Evolutionary conservation across 2,888 invertebrate species (phyloP).

Genomic region (Diadegma fenestrale): DNA sequence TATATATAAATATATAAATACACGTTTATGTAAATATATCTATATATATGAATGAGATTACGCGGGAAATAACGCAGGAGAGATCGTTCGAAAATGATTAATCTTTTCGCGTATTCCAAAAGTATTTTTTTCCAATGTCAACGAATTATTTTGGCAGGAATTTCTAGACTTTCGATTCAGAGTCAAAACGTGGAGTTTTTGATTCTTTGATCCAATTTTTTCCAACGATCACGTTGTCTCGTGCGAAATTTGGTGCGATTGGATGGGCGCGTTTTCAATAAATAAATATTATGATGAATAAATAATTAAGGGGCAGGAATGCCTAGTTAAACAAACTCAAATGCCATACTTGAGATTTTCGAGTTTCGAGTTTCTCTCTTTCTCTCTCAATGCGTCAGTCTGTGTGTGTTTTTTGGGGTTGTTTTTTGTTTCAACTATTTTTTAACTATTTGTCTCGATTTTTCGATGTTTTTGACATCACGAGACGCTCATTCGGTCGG

Average conservation of each 20-base stretch:
- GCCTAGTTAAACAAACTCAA: conserved; percentile 33
- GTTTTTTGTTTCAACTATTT: background rate
- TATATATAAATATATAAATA: conserved; percentile 19
- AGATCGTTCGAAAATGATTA: background rate
- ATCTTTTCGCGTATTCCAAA: background rate
- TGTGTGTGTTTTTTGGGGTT: background rate
- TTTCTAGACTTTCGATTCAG: background rate
- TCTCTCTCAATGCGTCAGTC: conserved; percentile 12
- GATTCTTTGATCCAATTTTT: background rate
- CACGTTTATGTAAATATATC: background rate
- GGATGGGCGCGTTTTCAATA: conserved; percentile 8
- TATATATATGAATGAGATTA: conserved; percentile 25
- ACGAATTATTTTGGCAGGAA: background rate
- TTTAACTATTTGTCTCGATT: background rate
- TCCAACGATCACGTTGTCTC: background rate
- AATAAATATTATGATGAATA: conserved; percentile 26
- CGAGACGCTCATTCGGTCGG: background rate
- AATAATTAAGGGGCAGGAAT: conserved; percentile 21
- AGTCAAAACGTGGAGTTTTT: background rate
- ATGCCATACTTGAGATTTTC: conserved; percentile 14
- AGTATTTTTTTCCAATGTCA: background rate
- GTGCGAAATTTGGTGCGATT: background rate
- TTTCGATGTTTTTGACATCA: background rate
- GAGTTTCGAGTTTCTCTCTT: conserved; percentile 16
- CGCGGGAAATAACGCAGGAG: conserved; percentile 38